phyloP scores from a whole-genome alignment of 2,113 vertebrate species.

The Emydocephalus ijimae region DNA sequence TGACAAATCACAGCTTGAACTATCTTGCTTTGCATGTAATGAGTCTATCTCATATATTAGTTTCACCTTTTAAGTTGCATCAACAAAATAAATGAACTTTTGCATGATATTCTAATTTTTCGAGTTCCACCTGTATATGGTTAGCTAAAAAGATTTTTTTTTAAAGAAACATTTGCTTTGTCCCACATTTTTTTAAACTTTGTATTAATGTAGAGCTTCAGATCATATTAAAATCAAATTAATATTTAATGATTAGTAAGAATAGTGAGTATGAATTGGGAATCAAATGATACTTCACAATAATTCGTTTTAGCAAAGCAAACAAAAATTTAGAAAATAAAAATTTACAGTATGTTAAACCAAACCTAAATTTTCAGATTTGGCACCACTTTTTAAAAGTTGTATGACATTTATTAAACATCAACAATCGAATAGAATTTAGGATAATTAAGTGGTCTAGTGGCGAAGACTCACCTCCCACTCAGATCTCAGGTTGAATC shows the following conservation, averaged over 20 bases:
- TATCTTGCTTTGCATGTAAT: too few species aligned
- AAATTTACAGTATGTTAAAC: not conserved
- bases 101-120: too few species aligned
- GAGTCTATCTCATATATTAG: too few species aligned
- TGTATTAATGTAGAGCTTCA: not conserved
- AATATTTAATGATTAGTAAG: not conserved
- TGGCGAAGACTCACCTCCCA: not conserved
- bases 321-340: not conserved
- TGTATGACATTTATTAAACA: not conserved
- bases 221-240: not conserved
- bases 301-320: not conserved
- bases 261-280: not conserved
- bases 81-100: too few species aligned
- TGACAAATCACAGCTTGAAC: too few species aligned
- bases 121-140: not conserved
- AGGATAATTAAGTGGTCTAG: not conserved
- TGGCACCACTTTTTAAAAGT: not conserved
- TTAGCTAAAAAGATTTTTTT: not conserved
- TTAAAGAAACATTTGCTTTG: not conserved
- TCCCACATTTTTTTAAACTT: not conserved
- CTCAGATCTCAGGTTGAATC: not conserved
- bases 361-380: not conserved
- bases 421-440: not conserved
- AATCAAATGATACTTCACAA: not conserved
- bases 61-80: too few species aligned